These are phyloP conservation scores for Chauna torquata DNA, from an alignment of 2,113 vertebrate genomes.

Conservation along the genomic window DNA sequence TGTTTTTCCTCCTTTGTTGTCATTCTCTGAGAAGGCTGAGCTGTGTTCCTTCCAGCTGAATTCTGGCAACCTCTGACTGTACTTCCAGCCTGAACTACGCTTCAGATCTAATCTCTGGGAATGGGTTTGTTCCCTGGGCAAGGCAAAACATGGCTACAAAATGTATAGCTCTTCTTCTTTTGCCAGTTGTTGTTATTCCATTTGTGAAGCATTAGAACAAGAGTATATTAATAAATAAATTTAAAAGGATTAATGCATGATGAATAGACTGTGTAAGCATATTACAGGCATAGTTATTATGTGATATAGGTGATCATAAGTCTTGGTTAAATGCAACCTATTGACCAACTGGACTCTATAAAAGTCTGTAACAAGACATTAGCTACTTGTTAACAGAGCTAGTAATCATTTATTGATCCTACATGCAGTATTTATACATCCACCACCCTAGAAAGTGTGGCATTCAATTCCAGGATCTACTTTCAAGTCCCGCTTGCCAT, in stretches of 20 bases:
- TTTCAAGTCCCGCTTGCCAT: conserved; percentile 33
- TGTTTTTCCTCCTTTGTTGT: not conserved
- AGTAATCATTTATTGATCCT: conserved; percentile 66
- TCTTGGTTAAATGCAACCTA: conserved; percentile 71
- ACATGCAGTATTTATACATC: conserved; percentile 67
- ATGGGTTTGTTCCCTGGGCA: not conserved
- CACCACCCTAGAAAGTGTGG: conserved; percentile 60
- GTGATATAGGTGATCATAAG: conserved; percentile 54
- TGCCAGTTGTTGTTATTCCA: not conserved
- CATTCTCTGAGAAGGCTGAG: not conserved
- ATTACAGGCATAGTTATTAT: conserved; percentile 64
- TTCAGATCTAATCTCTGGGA: not conserved
- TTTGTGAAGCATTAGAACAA: conserved; percentile 53
- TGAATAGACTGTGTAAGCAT: conserved; percentile 65
- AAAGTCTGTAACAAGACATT: conserved; percentile 64
- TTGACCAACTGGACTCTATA: conserved; percentile 62
- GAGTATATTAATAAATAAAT: conserved; percentile 60
- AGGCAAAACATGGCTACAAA: not conserved
- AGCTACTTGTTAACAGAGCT: conserved; percentile 69
- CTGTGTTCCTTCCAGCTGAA: not conserved
- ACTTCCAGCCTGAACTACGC: not conserved
- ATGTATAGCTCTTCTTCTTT: not conserved
- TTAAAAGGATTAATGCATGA: conserved; percentile 65
- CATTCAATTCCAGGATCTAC: conserved; percentile 59
- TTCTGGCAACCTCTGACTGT: not conserved